Evolutionary conservation across 2,888 invertebrate genomes (phyloP), one percentile per base, ranked within the genome.

Genomic region (Tachina lurida): DNA sequence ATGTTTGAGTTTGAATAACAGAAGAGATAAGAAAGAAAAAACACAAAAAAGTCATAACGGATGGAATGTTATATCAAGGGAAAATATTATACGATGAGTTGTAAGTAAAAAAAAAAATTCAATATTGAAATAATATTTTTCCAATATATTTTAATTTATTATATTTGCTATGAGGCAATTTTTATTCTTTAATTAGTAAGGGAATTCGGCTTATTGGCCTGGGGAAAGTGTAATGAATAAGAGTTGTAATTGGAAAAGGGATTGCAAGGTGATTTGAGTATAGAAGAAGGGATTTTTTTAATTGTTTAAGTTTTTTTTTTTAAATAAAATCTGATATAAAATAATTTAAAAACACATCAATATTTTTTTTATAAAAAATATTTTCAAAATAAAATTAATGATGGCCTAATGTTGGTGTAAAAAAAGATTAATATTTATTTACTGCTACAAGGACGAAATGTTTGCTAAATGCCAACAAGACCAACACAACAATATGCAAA

Each of bases 1-100:
- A 39, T 77, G 45, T 83, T 77, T 77, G 77, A 83, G 58, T 83
- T 73, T 43, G 71, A 58, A 67, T 71, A 49, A 58, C 54, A 73
- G n/a, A 10, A 60, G 45, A 41, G 54, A 62, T 17, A 47, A 58
- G 47, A 73, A 43, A 31, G n/a, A n/a, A 31, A 10, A 41, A 70
- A 3, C 54, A 13, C 63, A 67, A 12, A 68, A 10, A 52, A 74
- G n/a, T 39, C 63, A 71, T 67, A 63, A 41, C n/a, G 17, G 45
- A 67, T 54, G 49, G 60, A 60, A 74, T 67, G n/a, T 58, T 10
- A 63, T 68, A 17, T 43, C 67, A 60, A 68, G 67, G 80, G 80
- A 74, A 67, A 74, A 60, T 45, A 60, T 68, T 75, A 56, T 68
- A 39, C 62, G 62, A 70, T 70, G 67, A 81, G 43, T 31, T 7